phyloP scores from a whole-genome alignment of 2,113 vertebrate species.

The Saguinus imperator region DNA sequence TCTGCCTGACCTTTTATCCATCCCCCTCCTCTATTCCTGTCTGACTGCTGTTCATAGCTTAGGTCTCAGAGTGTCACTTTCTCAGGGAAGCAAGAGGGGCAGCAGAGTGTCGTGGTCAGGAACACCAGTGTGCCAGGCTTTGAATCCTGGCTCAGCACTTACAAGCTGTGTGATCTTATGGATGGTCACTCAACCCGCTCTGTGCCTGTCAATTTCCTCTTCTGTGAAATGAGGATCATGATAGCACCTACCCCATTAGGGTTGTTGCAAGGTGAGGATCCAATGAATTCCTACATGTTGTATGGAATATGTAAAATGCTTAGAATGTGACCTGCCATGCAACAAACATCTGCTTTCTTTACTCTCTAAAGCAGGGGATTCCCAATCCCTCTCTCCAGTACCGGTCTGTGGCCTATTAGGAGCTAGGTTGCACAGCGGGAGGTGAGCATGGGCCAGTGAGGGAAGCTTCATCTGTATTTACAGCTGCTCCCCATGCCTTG shows the following conservation, averaged over 20 bases:
- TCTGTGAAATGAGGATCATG: background rate
- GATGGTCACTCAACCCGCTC: background rate
- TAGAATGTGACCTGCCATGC: background rate
- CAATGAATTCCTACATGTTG: background rate
- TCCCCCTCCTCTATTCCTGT: background rate
- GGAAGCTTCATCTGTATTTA: no score
- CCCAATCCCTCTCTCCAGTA: no score
- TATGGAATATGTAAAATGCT: background rate
- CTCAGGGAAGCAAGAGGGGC: background rate
- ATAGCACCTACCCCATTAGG: background rate
- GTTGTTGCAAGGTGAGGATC: background rate
- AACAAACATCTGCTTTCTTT: background rate
- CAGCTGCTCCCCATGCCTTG: no score
- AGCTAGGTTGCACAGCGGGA: no score
- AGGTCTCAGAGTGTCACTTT: background rate
- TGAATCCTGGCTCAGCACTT: background rate
- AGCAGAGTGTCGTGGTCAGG: background rate
- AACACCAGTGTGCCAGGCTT: background rate
- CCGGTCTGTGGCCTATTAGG: no score
- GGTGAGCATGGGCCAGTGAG: no score
- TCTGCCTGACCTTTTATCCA: background rate
- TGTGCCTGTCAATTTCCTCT: background rate
- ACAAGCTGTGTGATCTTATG: background rate
- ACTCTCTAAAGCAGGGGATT: background rate
- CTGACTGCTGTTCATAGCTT: background rate